These are phyloP conservation scores for Ctenopoma multispine DNA, from an alignment of 2,797 vertebrate genomes.

Conservation along the genomic window DNA sequence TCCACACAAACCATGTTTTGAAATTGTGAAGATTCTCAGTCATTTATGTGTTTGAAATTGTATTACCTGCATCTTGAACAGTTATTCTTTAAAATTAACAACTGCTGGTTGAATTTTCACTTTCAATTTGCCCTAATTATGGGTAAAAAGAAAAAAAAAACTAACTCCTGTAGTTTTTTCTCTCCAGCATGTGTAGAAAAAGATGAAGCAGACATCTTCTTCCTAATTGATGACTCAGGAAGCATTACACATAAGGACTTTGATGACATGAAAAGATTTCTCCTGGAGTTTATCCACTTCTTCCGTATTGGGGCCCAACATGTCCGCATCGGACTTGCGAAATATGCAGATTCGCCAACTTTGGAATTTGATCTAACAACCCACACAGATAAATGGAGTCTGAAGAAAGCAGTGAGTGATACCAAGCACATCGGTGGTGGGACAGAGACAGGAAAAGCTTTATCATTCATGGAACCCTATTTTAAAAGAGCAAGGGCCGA, in stretches of 20 bases:
- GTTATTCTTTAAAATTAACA: not conserved
- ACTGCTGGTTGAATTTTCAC: not conserved
- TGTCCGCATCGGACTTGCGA: constrained; percentile 83
- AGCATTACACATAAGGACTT: constrained; percentile 77
- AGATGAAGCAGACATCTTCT: constrained; percentile 87
- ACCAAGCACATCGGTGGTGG: constrained; percentile 73
- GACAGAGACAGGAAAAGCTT: constrained; percentile 77
- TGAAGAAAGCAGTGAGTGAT: constrained; percentile 69
- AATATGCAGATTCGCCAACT: constrained; percentile 58
- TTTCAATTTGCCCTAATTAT: not conserved
- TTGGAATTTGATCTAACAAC: constrained; percentile 70
- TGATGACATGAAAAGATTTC: constrained; percentile 83
- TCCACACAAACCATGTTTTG: not conserved
- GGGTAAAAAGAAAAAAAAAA: not conserved
- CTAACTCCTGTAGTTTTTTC: not conserved
- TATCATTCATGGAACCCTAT: constrained; percentile 69
- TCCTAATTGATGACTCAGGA: constrained; percentile 85
- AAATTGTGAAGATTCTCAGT: not conserved
- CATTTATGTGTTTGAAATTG: not conserved
- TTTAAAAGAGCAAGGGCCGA: constrained; percentile 59
- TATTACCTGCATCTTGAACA: not conserved
- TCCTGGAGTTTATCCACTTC: constrained; percentile 68
- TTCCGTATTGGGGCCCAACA: constrained; percentile 78
- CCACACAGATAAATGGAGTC: constrained; percentile 21
- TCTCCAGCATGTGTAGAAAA: constrained; percentile 79